phyloP scores from a whole-genome alignment of 2,797 vertebrate genomes.

The Cuculus canorus region DNA sequence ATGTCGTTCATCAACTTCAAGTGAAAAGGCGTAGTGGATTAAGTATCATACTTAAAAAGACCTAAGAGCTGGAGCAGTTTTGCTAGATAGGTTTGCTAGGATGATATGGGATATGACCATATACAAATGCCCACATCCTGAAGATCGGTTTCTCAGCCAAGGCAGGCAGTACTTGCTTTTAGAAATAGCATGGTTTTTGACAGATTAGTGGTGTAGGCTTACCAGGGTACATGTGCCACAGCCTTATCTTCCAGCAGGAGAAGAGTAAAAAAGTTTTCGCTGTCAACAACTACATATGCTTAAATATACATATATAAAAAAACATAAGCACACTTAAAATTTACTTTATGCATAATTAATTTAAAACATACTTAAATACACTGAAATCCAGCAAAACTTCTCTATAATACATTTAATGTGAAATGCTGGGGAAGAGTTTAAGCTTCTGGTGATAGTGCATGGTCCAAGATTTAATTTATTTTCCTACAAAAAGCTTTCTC shows the following conservation, averaged over 20 bases:
- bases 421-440: background rate
- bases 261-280: background rate
- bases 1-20: background rate
- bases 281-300: background rate
- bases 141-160: background rate
- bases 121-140: background rate
- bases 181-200: background rate
- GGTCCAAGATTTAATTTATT: background rate
- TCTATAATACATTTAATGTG: background rate
- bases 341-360: background rate
- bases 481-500: background rate
- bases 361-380: background rate
- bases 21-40: fast-evolving
- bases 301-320: background rate
- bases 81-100: background rate
- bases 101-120: background rate
- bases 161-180: background rate
- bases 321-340: background rate
- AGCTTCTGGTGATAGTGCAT: background rate
- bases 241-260: background rate
- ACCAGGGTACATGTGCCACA: background rate
- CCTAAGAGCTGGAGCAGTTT: background rate
- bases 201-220: background rate
- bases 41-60: background rate
- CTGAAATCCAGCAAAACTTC: background rate